Evolutionary conservation across 2,113 vertebrate genomes (phyloP).

Genomic region (Coreoperca whiteheadi): DNA sequence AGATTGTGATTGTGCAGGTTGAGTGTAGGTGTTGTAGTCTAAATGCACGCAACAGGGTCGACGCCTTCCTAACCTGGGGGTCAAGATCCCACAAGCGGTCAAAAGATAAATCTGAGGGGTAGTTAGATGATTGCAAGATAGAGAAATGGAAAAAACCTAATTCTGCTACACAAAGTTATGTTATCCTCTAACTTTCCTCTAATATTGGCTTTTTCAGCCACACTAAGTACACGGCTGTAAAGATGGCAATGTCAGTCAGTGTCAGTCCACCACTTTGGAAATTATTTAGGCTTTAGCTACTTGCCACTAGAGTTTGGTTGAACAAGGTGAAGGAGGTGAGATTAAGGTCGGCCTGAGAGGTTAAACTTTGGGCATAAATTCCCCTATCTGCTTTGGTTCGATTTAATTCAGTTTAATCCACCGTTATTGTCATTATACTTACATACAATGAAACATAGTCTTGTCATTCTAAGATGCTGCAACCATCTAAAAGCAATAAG

Average conservation of each 20-base stretch:
- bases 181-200: no score
- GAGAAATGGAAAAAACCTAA: no score
- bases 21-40: neutral
- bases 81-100: neutral
- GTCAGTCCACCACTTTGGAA: no score
- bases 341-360: neutral
- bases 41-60: neutral
- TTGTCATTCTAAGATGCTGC: neutral
- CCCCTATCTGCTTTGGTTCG: neutral
- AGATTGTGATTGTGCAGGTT: neutral
- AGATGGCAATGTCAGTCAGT: no score
- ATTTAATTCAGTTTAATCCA: neutral
- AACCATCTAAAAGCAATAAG: neutral
- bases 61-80: neutral
- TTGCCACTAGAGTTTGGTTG: neutral
- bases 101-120: neutral
- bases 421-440: neutral
- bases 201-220: no score
- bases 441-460: neutral
- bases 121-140: no score
- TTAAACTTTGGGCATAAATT: neutral
- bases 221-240: no score
- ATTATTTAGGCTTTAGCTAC: neutral
- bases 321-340: neutral
- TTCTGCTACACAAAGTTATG: no score